Evolutionary conservation across 2,113 vertebrate species (phyloP).

Genomic region (Upupa epops): DNA sequence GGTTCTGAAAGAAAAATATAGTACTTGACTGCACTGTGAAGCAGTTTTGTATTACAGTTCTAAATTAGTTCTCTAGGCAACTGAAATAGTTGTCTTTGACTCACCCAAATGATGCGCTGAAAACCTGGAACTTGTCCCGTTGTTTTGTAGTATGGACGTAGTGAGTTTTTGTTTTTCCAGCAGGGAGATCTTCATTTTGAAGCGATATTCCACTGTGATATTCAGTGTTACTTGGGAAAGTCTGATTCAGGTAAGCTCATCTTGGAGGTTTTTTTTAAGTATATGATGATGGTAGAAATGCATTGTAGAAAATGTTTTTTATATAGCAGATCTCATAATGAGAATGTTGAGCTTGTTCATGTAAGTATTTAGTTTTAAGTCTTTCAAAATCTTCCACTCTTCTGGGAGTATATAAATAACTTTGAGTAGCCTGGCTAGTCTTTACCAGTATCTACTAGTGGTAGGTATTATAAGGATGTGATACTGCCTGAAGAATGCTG

Average conservation of each 20-base stretch:
- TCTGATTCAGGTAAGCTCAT: slow-evolving; percentile 83
- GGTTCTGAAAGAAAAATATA: not conserved
- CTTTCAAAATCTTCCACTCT: not conserved
- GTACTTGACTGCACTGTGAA: not conserved
- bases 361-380: not conserved
- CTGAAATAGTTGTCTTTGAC: not conserved
- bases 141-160: slow-evolving; percentile 16
- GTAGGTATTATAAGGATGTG: not conserved
- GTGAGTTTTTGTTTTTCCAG: slow-evolving; percentile 59
- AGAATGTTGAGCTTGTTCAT: not conserved
- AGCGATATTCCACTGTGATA: slow-evolving; percentile 83
- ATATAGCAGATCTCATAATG: not conserved
- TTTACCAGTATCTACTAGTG: not conserved
- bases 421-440: not conserved
- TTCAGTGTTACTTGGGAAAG: slow-evolving; percentile 85
- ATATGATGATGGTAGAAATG: not conserved
- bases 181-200: slow-evolving; percentile 84
- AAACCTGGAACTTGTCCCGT: not conserved
- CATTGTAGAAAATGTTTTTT: not conserved
- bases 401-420: not conserved
- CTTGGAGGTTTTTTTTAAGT: not conserved
- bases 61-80: not conserved
- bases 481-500: not conserved
- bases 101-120: not conserved
- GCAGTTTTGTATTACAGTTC: not conserved